Conservation (phyloP, 1,140 invertebrate genomes). For the Belonocnema kinseyi region DNA sequence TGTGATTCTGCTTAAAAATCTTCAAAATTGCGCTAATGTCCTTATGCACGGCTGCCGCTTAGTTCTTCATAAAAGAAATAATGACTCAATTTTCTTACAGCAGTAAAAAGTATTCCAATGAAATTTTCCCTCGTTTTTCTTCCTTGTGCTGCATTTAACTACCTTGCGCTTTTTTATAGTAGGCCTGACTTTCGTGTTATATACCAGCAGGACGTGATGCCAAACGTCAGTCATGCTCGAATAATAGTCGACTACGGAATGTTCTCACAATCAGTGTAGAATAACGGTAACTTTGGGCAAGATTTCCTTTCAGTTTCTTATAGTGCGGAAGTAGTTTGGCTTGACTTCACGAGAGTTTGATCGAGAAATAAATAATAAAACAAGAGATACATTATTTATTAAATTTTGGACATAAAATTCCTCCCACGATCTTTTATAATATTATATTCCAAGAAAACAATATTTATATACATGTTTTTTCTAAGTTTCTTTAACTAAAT, state of each 20-base stretch:
- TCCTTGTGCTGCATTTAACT: not conserved
- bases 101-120: not conserved
- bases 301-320: conserved; percentile 20
- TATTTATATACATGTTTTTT: no score
- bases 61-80: no score
- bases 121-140: not conserved
- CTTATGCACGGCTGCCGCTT: no score
- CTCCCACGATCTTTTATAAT: no score
- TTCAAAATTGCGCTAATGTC: no score
- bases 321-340: not conserved
- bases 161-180: conserved; percentile 9
- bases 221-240: conserved; percentile 18
- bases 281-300: conserved; percentile 21
- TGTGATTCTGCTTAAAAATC: no score
- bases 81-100: no score
- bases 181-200: not conserved
- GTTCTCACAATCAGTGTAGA: conserved; percentile 26
- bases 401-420: not conserved
- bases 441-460: no score
- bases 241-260: conserved; percentile 16
- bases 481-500: no score
- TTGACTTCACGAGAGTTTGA: not conserved
- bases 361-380: not conserved
- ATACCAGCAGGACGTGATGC: not conserved
- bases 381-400: not conserved